Evolutionary conservation across 1,140 invertebrate genomes (phyloP), one percentile per base, ranked within the genome.

Genomic region (Trichonephila clavipes): DNA sequence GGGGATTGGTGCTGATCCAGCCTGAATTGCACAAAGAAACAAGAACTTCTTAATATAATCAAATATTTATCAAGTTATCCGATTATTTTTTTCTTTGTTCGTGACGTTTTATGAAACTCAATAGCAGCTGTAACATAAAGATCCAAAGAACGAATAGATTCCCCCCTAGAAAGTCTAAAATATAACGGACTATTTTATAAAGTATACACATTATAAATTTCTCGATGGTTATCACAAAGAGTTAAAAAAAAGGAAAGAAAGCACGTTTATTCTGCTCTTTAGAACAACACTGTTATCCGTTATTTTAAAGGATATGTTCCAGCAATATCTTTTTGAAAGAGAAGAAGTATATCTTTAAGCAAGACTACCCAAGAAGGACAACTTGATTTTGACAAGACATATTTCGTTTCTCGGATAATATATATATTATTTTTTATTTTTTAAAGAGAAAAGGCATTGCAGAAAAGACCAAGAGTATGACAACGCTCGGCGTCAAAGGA

Each of bases 191-290:
- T 77, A 18, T 19, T 16, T 40, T 77, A 40, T 24, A 24, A 77
- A 34, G 72, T 34, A 77, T 77, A 77, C 72, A 28, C 72, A 18
- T 77, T 77, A 77, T 77, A 77, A 77, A 77, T 77, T 77, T 77
- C 12, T 34, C 72, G 72, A 77, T 77, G 34, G 28, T 77, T 77
- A 77, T 77, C 72, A 4, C 69, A 34, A 16, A 16, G 72, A 51
- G 7, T 51, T 3, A 77, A 77, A 51, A 77, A 18, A 3, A 34
- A 28, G 16, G 28, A 51, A 77, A 18, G 14, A 34, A 28, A 19
- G 28, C 72, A 77, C 72, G 72, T 77, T 40, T 6, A 28, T 19
- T 34, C 34, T 19, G 28, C 72, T 77, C 34, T 77, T 77, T 77
- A 77, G 34, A 28, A 77, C 72, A 77, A 40, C 28, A 40, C 72